phyloP scores from a whole-genome alignment of 2,888 invertebrate genomes.

The Drosophila maculinotata region DNA sequence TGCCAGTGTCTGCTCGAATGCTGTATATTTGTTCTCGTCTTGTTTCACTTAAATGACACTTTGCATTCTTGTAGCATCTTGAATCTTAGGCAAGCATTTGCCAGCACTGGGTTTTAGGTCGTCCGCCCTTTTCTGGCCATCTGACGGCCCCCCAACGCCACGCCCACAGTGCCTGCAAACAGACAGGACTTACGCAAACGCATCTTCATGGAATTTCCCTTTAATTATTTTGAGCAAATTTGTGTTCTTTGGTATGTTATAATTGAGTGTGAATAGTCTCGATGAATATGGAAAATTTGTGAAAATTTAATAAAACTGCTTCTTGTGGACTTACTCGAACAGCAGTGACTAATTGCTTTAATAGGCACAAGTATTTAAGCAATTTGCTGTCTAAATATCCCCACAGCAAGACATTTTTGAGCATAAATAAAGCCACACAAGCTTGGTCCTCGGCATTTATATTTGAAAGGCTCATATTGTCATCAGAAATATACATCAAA shows the following conservation, averaged over 20 bases:
- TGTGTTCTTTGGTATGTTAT: conserved; percentile 80
- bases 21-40: conserved; percentile 76
- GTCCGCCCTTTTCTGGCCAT: conserved; percentile 16
- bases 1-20: conserved; percentile 33
- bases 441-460: neutral
- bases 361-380: conserved; percentile 65
- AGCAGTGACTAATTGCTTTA: conserved; percentile 70
- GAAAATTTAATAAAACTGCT: conserved; percentile 74
- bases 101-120: conserved; percentile 37
- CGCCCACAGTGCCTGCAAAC: conserved; percentile 24
- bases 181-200: conserved; percentile 50
- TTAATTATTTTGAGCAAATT: conserved; percentile 75
- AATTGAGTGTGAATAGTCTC: conserved; percentile 82
- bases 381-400: conserved; percentile 61
- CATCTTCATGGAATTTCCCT: conserved; percentile 68
- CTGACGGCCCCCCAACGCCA: too few species aligned
- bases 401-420: conserved; percentile 25
- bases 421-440: neutral
- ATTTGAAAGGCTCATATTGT: conserved; percentile 15
- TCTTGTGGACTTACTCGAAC: conserved; percentile 20
- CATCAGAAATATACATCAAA: neutral
- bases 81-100: conserved; percentile 53
- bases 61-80: conserved; percentile 79
- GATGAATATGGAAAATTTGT: conserved; percentile 78
- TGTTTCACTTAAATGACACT: conserved; percentile 83